Percentiles rank a stretch among this genome's conserved stretches.
These are phyloP conservation scores for Sphecodes monilicornis DNA, from an alignment of 2,888 invertebrate species.

Conservation along the genomic window DNA sequence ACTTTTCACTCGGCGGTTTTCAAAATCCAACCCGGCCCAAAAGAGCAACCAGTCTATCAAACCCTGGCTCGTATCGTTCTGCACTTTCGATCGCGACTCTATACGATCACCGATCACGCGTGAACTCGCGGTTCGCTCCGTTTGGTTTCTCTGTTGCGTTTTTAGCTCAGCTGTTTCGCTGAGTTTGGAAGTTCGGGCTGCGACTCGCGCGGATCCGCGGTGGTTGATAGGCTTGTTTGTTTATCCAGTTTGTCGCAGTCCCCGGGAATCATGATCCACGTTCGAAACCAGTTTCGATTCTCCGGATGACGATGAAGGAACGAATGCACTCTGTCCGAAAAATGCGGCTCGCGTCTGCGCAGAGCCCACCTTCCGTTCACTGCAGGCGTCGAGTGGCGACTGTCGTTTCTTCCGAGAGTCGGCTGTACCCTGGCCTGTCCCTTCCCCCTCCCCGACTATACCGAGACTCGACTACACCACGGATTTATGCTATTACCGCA, in stretches of 20 bases:
- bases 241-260: slow-evolving; percentile 1
- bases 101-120: not conserved
- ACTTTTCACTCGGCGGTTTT: not conserved
- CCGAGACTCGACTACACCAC: slow-evolving; percentile 70
- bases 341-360: slow-evolving; percentile 56
- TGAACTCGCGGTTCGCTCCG: not conserved
- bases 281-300: slow-evolving; percentile 50
- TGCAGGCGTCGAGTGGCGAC: slow-evolving; percentile 84
- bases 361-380: slow-evolving; percentile 67
- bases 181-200: not conserved
- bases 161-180: not conserved
- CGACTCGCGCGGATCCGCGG: not conserved
- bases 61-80: not conserved
- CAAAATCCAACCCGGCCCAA: not conserved
- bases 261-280: slow-evolving; percentile 51
- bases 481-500: slow-evolving; percentile 78
- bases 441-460: slow-evolving; percentile 66
- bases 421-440: slow-evolving; percentile 73
- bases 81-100: not conserved
- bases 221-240: not conserved
- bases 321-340: slow-evolving; percentile 54
- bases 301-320: slow-evolving; percentile 12
- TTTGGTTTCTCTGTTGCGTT: not conserved
- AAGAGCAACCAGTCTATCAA: not conserved
- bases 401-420: slow-evolving; percentile 79